Evolutionary conservation across 1,140 invertebrate species (phyloP).

Genomic region (Uloborus diversus): DNA sequence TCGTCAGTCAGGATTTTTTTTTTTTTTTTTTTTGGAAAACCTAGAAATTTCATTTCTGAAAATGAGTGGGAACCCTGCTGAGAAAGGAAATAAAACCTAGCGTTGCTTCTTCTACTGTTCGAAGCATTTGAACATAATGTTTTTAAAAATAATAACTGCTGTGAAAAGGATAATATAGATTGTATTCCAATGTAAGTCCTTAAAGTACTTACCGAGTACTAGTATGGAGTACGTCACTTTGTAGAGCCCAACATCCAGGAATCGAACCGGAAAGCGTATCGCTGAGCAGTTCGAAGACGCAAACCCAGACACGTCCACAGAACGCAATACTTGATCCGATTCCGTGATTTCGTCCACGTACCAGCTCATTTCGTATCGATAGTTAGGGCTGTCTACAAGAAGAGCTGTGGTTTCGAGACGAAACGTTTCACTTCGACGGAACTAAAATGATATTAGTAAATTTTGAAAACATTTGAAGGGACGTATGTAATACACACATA

Average conservation of each 20-base stretch:
- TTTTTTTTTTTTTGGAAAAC: no score
- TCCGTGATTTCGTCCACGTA: conserved; percentile 11
- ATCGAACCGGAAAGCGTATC: conserved; percentile 3
- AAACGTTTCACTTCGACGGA: conserved; percentile 20
- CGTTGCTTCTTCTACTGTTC: background rate
- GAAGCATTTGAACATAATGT: background rate
- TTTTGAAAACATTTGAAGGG: background rate
- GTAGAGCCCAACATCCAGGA: conserved; percentile 29
- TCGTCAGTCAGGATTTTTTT: no score
- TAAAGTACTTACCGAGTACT: conserved; percentile 1
- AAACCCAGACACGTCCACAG: background rate
- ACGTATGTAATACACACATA: background rate
- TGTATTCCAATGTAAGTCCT: background rate
- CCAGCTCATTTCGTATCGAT: conserved; percentile 23
- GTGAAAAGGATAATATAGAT: background rate
- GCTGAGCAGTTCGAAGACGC: conserved; percentile 25
- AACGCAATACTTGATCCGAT: background rate
- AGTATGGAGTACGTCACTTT: conserved; percentile 14
- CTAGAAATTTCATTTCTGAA: background rate
- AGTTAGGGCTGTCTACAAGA: background rate
- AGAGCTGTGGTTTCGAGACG: conserved; percentile 34
- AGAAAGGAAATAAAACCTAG: background rate
- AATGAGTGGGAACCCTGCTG: background rate
- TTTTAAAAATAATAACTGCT: background rate
- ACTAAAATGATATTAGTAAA: conserved; percentile 13